Evolutionary conservation across 2,113 vertebrate species (phyloP).

Genomic region (Otolemur garnettii): DNA sequence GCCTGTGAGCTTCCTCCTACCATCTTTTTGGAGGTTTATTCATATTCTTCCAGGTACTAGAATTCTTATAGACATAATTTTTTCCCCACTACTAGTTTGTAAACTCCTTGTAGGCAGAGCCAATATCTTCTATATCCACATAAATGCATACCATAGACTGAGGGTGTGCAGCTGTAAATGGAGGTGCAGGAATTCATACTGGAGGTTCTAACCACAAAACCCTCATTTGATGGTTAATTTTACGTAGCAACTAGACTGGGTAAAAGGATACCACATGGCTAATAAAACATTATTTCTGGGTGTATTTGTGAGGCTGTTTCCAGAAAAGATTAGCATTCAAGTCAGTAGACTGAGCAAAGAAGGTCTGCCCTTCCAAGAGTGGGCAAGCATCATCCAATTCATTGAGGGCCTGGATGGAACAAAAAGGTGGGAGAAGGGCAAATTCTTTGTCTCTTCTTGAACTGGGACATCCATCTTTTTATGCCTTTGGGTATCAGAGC

Average conservation of each 20-base stretch:
- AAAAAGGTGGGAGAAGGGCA: neutral
- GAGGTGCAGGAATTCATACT: slow-evolving; percentile 1
- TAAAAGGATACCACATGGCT: neutral
- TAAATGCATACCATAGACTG: neutral
- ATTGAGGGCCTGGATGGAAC: neutral
- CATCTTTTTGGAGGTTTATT: neutral
- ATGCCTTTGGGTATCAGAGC: neutral
- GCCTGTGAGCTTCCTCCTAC: neutral
- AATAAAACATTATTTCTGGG: neutral
- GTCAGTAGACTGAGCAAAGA: neutral
- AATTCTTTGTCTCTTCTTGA: neutral
- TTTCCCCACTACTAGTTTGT: neutral
- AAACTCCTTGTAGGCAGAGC: slow-evolving; percentile 40
- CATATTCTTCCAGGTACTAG: neutral
- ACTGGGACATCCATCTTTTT: neutral
- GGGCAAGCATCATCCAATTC: neutral
- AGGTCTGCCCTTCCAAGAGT: neutral
- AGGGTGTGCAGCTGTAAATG: neutral
- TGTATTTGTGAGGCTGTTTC: neutral
- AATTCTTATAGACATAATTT: slow-evolving; percentile 25
- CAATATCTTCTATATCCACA: neutral
- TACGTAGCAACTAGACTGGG: neutral
- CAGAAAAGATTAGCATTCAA: neutral
- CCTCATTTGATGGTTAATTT: neutral
- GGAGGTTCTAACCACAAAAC: neutral